Conservation (phyloP, 1,140 invertebrate species). For the Drosophila saltans region DNA sequence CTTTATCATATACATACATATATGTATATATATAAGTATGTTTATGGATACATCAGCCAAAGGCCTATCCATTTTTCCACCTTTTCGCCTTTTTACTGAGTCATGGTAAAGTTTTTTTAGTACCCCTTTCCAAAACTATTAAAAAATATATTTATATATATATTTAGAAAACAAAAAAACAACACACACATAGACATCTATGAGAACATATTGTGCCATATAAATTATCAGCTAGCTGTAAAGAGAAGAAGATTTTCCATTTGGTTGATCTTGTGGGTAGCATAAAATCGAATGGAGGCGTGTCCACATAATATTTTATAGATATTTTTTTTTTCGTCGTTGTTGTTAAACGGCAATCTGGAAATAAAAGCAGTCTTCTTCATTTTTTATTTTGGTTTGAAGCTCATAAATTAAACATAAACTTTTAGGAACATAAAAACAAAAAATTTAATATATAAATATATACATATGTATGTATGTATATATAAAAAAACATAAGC, state of each 20-base stretch:
- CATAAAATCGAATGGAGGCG: conserved; percentile 46
- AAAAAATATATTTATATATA: conserved; percentile 24
- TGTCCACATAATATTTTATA: conserved; percentile 61
- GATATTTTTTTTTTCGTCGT: conserved; percentile 16
- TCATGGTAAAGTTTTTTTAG: not conserved
- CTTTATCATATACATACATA: not conserved
- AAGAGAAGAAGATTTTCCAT: conserved; percentile 40
- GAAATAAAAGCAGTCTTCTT: conserved; percentile 47
- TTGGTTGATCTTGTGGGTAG: conserved; percentile 9
- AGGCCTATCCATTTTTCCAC: not conserved
- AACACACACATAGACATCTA: not conserved
- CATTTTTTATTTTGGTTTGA: not conserved
- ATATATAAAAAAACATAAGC: conserved; percentile 31
- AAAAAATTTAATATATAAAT: conserved; percentile 47
- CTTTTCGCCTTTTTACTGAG: conserved; percentile 2
- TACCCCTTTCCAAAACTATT: conserved; percentile 33
- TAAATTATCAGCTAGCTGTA: conserved; percentile 60
- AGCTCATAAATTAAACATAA: conserved; percentile 71
- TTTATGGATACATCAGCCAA: too few species aligned
- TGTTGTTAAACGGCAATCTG: conserved; percentile 41
- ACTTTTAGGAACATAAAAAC: conserved; percentile 34
- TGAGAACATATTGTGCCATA: conserved; percentile 59
- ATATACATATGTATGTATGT: not conserved
- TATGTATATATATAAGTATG: too few species aligned
- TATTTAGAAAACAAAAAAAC: not conserved